Conservation (phyloP, 2,888 invertebrate genomes). For the Chrysina gloriosa region DNA sequence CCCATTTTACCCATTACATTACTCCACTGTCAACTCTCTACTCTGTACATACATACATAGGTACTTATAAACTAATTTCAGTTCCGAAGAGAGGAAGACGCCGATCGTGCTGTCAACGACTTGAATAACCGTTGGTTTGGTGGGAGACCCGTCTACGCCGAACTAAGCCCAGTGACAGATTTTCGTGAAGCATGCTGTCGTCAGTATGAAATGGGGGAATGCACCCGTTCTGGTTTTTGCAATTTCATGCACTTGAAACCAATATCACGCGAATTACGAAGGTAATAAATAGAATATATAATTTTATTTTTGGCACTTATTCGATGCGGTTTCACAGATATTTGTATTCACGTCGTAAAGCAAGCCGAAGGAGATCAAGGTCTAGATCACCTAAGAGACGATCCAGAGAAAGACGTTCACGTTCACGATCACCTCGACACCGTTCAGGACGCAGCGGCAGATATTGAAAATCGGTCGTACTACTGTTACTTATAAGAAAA, state of each 20-base stretch:
- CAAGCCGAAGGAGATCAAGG: slow-evolving; percentile 67
- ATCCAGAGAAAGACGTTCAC: slow-evolving; percentile 64
- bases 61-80: no score
- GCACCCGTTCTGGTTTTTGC: slow-evolving; percentile 98
- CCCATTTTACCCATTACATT: no score
- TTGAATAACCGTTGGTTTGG: slow-evolving; percentile 99
- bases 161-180: slow-evolving; percentile 98
- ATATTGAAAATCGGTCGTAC: slow-evolving; percentile 59
- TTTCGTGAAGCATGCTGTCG: slow-evolving; percentile 99
- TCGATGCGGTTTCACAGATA: no score
- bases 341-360: slow-evolving; percentile 78
- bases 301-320: no score
- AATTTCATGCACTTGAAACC: slow-evolving; percentile 99
- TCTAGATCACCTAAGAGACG: slow-evolving; percentile 70
- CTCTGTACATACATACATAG: no score
- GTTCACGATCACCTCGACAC: slow-evolving; percentile 63
- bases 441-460: slow-evolving; percentile 66
- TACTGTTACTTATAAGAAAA: slow-evolving; percentile 20
- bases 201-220: slow-evolving; percentile 99
- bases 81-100: slow-evolving; percentile 98
- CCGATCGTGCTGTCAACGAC: slow-evolving; percentile 96
- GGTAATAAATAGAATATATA: slow-evolving; percentile 73
- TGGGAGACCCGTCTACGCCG: slow-evolving; percentile 97
- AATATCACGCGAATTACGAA: slow-evolving; percentile 92
- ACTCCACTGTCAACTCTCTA: no score